Evolutionary conservation across 2,113 vertebrate species (phyloP), one percentile per base, ranked within the genome.

Genomic region (Addax nasomaculatus): DNA sequence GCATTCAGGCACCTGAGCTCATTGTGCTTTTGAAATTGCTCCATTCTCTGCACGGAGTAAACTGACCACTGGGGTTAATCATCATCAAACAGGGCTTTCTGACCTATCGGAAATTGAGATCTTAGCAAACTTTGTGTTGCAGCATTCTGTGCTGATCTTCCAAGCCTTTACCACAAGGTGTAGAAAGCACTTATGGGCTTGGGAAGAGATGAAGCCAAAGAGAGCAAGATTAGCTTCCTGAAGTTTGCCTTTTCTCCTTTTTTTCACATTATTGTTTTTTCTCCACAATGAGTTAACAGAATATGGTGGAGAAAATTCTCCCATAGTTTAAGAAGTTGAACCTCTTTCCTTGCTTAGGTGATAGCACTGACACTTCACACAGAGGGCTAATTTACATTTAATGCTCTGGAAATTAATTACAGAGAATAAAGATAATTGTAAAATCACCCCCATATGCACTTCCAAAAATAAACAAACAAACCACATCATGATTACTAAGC

Each of bases 321-420:
- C 53, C 12, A 1, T 27, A 13, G 80, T 93, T 85, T 93, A 85
- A 81, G 6, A 92, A 97, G 79, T 80, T 47, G 39, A 57, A 93
- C 29, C 49, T 70, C 36, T 93, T 33, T 25, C 89, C 1, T 95
- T 95, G 67, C 30, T 2, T 58, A 97, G 96, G 95, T 97, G 76
- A 33, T 85, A 90, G 5, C 27, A 92, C 60, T 93, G 95, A 89
- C 80, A 85, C 55, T 93, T 98, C 93, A 93, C 49, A 87, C 33
- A 47, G 57, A 97, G 81, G 94, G 94, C 85, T 98, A 96, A 98
- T 98, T 98, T 97, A 96, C 95, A 80, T 96, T 94, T 95, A 97
- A 96, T 97, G 88, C 70, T 96, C 98, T 97, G 14, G 91, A 98
- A 98, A 98, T 98, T 98, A 98, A 98, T 98, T 98, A 96, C 45